Base-by-base conservation (phyloP, 2,888 invertebrate species). In the Timandra comae region DNA sequence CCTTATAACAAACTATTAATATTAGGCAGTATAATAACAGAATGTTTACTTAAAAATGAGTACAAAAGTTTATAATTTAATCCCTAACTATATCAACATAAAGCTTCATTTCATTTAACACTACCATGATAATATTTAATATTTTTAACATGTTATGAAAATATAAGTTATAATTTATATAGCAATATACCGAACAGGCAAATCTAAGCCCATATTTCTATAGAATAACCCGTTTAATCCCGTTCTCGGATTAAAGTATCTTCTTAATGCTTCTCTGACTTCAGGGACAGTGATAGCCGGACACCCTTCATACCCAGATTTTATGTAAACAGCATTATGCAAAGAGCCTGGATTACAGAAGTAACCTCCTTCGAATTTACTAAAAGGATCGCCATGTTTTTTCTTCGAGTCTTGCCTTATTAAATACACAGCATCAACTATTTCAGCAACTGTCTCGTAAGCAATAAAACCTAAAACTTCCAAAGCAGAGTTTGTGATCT, bases 391-490 rank as follows among this genome's bases (percentile, higher is more conserved):
- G 2, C 89, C 90, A 24, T 82, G 73, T 25, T 88, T 89, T 62
- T 89, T 90, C 42, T 87, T 90, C 23, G 88, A 88, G 65, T 96
- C 96, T 55, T 94, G 90, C 26, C 95, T 87, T 1, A 96, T 91
- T 28, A 96, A 66, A 41, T 96, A 90, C 0, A 94, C 92, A 50
- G 92, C 90, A 74, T 97, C 97, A 1, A 95, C 91, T 35, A 97
- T 90, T 65, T 95, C 93, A 0, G 96, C 96, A 4, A 97, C 93
- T 0, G 95, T 95, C 79, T 97, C 96, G 66, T 95, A 95, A 0
- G 96, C 95, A 46, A 96, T 85, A 63, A 96, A 97, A 27, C 93
- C 90, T 41, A 97, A 71, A 2, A 96, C 91, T 61, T 93, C 93
- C 52, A 93, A 79, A 0, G 93, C 93, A 29, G 89, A 80, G 9